Conservation (phyloP, 92 coral and sea anemone genomes). For the Palythoa heliodiscus region DNA sequence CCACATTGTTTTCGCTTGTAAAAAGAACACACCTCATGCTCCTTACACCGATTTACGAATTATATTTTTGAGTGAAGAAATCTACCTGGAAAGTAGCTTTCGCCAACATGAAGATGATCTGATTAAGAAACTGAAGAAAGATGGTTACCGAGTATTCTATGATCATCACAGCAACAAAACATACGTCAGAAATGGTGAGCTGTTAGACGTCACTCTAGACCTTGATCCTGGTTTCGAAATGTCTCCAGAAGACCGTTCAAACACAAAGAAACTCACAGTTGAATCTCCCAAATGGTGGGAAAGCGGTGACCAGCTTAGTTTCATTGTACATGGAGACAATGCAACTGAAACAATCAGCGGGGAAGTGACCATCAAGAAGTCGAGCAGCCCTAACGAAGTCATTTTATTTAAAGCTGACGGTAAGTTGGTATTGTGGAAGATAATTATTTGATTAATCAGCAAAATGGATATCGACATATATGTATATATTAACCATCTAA, state of each 20-base stretch:
- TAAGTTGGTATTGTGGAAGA: slow-evolving; percentile 1
- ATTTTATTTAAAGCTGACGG: not conserved
- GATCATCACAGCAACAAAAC: not conserved
- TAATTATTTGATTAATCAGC: too few relatives aligned
- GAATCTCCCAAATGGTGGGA: slow-evolving; percentile 18
- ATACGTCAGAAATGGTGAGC: slow-evolving; percentile 5
- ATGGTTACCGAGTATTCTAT: not conserved
- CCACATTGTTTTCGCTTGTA: not conserved
- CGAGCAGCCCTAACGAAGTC: not conserved
- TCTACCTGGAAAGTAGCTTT: not conserved
- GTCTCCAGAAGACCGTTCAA: slow-evolving; percentile 1
- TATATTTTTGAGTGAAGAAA: slow-evolving; percentile 11
- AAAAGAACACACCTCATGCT: not conserved
- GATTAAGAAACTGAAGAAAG: not conserved
- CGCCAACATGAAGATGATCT: slow-evolving; percentile 11
- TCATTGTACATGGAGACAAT: slow-evolving; percentile 7
- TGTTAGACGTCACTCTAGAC: not conserved
- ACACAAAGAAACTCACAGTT: slow-evolving; percentile 7
- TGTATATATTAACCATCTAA: too few relatives aligned
- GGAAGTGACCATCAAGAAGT: not conserved
- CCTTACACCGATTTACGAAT: slow-evolving; percentile 3
- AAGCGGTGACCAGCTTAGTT: slow-evolving; percentile 15
- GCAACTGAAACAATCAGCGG: slow-evolving; percentile 21
- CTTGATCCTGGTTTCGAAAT: slow-evolving; percentile 1
- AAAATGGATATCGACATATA: too few relatives aligned